Base-by-base conservation (phyloP, 2,797 vertebrate genomes). In the Cirrhinus mrigala region DNA sequence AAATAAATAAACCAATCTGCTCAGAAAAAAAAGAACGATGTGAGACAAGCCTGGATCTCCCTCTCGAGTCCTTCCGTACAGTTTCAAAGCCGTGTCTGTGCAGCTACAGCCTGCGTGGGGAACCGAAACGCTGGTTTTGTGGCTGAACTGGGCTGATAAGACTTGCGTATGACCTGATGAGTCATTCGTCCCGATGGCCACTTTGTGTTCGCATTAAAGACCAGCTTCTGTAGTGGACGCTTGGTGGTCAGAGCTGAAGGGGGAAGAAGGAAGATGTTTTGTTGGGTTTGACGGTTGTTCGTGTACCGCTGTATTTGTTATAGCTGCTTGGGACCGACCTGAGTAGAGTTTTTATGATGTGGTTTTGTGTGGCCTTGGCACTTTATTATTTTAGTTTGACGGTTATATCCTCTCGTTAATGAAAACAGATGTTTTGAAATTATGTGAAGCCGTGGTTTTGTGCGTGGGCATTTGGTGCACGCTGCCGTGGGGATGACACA, bases 41-140 rank as follows among this genome's bases (percentile, higher is more conserved):
- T 83, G 88, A 79, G 88, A 85, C 84, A n/a, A 58, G 15, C 44
- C 81, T 82, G 87, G 88, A 88, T 89, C 84, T 91, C 90, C 89
- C 91, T 88, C 89, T 84, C 83, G 93, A 93, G 90, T 86, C 87
- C 84, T 92, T 91, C 85, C 86, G 83, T 91, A 79, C 91, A 82
- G 85, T 93, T 94, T 92, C 91, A 93, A 93, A 91, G 90, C 22
- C 80, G 86, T 91, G 91, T 91, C 89, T 87, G 79, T 29, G 37
- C 16, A 56, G 24, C 60, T 83, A 46, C 76, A 78, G 69, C 15
- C 48, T 80, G 82, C 33, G 33, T 86, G 75, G 75, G 85, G 40
- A 71, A 81, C 70, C 20, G 27, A 52, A 71, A 44, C 89, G 78
- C 90, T 92, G 89, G 90, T 92, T 93, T 90, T 91, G 91, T 91